Evolutionary conservation across 2,888 invertebrate species (phyloP).

Genomic region (Micropterix aruncella): DNA sequence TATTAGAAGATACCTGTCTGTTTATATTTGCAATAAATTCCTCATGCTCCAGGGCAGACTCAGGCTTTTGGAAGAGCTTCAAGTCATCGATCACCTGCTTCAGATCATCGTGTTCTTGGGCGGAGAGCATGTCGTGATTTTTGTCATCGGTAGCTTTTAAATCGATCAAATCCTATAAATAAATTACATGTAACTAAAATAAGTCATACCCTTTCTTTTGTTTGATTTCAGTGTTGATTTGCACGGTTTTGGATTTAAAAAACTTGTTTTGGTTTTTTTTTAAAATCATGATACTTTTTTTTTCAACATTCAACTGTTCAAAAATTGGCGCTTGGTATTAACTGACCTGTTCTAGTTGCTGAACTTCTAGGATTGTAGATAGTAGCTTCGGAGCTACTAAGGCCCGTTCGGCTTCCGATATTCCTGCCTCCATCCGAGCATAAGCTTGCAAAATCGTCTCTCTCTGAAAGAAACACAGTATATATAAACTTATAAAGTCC

Average conservation of each 20-base stretch:
- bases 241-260: no score
- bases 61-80: conserved; percentile 31
- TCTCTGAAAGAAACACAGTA: no score
- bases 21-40: conserved; percentile 42
- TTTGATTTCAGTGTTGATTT: no score
- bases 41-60: conserved; percentile 38
- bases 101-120: background rate
- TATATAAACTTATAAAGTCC: no score
- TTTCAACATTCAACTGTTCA: no score
- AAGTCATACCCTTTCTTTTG: no score
- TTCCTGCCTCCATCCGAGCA: conserved; percentile 25
- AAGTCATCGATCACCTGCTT: conserved; percentile 24
- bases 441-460: conserved; percentile 28
- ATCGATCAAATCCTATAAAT: background rate
- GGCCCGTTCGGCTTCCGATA: conserved; percentile 21
- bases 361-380: conserved; percentile 25
- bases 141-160: background rate
- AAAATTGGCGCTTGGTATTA: no score
- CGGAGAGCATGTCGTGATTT: background rate
- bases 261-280: no score
- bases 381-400: conserved; percentile 26
- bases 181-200: no score
- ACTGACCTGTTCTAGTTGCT: conserved; percentile 25
- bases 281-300: no score
- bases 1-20: conserved; percentile 28